Conservation (phyloP, 2,888 invertebrate genomes). For the Entomobrya multifasciata region DNA sequence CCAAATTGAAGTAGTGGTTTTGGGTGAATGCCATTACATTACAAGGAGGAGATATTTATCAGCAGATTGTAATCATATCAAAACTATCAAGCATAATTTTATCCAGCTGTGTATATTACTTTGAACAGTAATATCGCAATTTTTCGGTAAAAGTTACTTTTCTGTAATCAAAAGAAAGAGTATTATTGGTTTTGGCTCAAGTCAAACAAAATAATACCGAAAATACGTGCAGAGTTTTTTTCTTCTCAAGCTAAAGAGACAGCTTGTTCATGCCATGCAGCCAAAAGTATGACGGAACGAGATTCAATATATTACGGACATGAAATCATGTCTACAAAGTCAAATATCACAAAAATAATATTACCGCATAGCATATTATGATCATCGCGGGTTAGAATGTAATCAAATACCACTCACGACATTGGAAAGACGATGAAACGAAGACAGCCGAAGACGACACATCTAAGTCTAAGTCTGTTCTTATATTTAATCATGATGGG, state of each 20-base stretch:
- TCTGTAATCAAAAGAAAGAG: conserved; percentile 4
- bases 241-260: no score
- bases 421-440: no score
- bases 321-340: no score
- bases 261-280: conserved; percentile 41
- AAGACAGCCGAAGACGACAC: conserved; percentile 32
- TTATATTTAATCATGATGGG: no score
- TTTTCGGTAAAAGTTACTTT: conserved; percentile 29
- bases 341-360: neutral
- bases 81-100: neutral
- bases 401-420: conserved; percentile 54
- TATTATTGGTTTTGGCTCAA: neutral
- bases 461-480: conserved; percentile 38
- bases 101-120: neutral
- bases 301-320: conserved; percentile 28
- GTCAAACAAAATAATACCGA: no score
- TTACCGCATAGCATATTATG: no score
- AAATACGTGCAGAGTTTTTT: no score
- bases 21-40: no score
- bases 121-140: neutral
- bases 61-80: neutral
- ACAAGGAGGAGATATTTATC: neutral
- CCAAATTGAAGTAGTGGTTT: conserved; percentile 18
- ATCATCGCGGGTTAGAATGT: conserved; percentile 41
- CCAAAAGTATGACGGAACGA: neutral